These are phyloP conservation scores for Dasypus novemcinctus DNA, from an alignment of 2,113 vertebrate genomes.

Conservation along the genomic window DNA sequence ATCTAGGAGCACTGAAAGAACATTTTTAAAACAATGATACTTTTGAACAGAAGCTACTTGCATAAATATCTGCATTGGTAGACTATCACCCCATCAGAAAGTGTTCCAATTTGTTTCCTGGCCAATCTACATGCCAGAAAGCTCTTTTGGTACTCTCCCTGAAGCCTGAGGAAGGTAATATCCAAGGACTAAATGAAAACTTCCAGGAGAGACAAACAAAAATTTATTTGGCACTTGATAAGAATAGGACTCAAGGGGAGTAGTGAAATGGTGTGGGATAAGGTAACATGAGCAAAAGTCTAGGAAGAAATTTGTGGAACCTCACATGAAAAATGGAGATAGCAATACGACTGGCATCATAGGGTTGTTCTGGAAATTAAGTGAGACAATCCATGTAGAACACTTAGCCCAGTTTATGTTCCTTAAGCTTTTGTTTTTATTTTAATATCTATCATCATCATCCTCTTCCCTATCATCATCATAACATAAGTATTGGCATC, in stretches of 20 bases:
- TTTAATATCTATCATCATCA: not conserved
- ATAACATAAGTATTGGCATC: not conserved
- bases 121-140: not conserved
- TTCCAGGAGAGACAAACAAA: not conserved
- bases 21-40: not conserved
- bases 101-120: not conserved
- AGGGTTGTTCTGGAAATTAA: not conserved
- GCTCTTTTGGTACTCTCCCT: not conserved
- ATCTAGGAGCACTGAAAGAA: not conserved
- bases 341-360: not conserved
- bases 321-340: not conserved
- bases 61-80: not conserved
- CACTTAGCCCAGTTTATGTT: not conserved
- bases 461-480: not conserved
- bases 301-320: not conserved
- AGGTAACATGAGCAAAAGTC: not conserved
- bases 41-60: not conserved
- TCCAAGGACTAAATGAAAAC: not conserved
- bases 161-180: not conserved
- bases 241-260: not conserved
- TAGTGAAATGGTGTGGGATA: not conserved
- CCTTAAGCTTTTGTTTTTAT: not conserved
- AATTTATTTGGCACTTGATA: not conserved
- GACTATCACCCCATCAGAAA: not conserved
- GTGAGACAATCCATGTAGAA: not conserved